Base-by-base conservation (phyloP, 2,888 invertebrate genomes). In the Eudasyphora cyanicolor region DNA sequence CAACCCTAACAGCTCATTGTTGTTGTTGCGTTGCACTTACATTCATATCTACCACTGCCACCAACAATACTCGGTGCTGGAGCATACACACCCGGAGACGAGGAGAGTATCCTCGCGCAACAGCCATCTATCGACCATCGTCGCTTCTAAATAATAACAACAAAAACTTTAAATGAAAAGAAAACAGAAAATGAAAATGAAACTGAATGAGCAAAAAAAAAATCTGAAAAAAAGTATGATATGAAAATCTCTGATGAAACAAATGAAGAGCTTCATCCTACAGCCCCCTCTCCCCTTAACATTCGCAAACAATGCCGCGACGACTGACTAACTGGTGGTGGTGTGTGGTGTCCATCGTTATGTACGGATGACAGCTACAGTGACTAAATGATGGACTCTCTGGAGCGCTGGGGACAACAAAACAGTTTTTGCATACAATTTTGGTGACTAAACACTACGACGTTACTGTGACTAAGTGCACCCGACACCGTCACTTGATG, bases 1-100 rank as follows among this genome's bases (percentile, higher is more conserved):
- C n/a, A n/a, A n/a, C n/a, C n/a, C n/a, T n/a, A n/a, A n/a, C n/a
- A n/a, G n/a, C n/a, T n/a, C n/a, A n/a, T n/a, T n/a, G n/a, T n/a
- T n/a, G n/a, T n/a, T n/a, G n/a, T n/a, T n/a, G 67, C 5, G 71
- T 73, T 73, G 60, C 57, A 57, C 73, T 73, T 73, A 69, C 45
- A 49, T 14, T n/a, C n/a, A n/a, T n/a, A n/a, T n/a, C n/a, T n/a
- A n/a, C n/a, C n/a, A n/a, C n/a, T n/a, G 29, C 29, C 19, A 32
- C n/a, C n/a, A n/a, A 45, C 69, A 14, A 12, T n/a, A n/a, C n/a
- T n/a, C n/a, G 17, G 45, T 42, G 27, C 49, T 29, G 21, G n/a
- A 57, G 57, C 29, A 54, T 0, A 14, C 32, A 49, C 29, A 17
- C 29, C 24, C 57, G 57, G 14, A n/a, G n/a, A n/a, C 14, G 24